Conservation (phyloP, 2,888 invertebrate species). For the Chymomyza procnemis region DNA sequence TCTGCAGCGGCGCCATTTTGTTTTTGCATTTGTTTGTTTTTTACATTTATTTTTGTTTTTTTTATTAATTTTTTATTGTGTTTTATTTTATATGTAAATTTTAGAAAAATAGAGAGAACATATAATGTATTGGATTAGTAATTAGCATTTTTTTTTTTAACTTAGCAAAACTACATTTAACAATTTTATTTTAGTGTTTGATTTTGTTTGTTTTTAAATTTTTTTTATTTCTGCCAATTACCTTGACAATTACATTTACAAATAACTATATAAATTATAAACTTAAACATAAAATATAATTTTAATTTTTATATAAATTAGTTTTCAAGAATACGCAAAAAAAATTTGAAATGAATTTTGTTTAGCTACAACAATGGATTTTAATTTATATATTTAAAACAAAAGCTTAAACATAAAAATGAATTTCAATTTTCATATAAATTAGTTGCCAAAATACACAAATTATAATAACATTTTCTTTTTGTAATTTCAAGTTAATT, state of each 20-base stretch:
- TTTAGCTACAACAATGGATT: not conserved
- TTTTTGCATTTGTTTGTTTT: conserved; percentile 1
- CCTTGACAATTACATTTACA: too few species aligned
- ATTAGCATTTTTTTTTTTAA: not conserved
- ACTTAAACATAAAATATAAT: not conserved
- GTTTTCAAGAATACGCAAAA: not conserved
- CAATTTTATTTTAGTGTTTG: not conserved
- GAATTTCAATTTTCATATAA: not conserved
- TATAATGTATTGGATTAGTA: not conserved
- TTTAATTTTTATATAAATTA: not conserved
- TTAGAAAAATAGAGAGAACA: conserved; percentile 9
- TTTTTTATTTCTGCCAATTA: not conserved
- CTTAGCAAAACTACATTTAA: not conserved
- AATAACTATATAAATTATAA: not conserved
- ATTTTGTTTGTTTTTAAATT: not conserved
- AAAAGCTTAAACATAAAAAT: not conserved
- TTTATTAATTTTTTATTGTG: conserved; percentile 5
- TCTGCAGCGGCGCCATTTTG: conserved; percentile 50
- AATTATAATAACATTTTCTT: not conserved
- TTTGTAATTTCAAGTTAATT: not conserved
- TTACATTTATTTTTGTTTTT: not conserved
- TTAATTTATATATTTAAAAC: not conserved
- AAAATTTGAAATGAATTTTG: not conserved
- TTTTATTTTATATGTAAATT: conserved; percentile 7
- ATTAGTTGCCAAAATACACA: not conserved